Conservation (phyloP, 1,140 invertebrate species). For the Andrena cerasifolii region DNA sequence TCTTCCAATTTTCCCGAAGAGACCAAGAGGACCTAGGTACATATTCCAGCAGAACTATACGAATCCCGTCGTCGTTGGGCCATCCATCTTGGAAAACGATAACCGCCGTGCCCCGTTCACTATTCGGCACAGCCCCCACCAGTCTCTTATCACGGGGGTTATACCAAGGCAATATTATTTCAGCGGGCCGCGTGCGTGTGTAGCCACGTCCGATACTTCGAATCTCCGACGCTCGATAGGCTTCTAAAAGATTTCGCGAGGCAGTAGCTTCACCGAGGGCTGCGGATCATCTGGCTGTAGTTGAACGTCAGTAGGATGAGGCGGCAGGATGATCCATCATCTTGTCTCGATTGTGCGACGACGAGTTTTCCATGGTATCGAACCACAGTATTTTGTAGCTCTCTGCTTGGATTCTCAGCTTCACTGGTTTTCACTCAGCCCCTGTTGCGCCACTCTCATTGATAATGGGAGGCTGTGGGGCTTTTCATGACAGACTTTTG, state of each 20-base stretch:
- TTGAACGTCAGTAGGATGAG: not conserved
- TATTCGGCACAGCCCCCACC: slow-evolving; percentile 2
- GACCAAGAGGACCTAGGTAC: not conserved
- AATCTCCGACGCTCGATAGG: slow-evolving; percentile 17
- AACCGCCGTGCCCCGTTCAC: slow-evolving; percentile 45
- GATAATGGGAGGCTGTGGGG: not conserved
- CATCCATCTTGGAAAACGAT: slow-evolving; percentile 67
- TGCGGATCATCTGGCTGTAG: not conserved
- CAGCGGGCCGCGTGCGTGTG: slow-evolving; percentile 35
- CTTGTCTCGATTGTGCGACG: not conserved
- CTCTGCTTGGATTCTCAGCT: not conserved
- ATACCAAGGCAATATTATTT: slow-evolving; percentile 65
- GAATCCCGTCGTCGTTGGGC: not conserved
- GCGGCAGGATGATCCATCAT: slow-evolving; percentile 23
- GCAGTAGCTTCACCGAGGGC: not conserved
- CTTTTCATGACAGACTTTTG: no score
- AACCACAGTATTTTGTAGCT: not conserved
- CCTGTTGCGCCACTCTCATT: not conserved
- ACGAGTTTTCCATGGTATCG: slow-evolving; percentile 8
- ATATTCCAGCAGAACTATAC: not conserved
- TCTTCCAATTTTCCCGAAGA: not conserved
- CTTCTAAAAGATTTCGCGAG: slow-evolving; percentile 3
- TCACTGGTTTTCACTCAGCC: no score
- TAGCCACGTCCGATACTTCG: slow-evolving; percentile 19
- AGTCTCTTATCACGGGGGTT: slow-evolving; percentile 51